A percentile compares a stretch with the other conserved stretches of the same genome.
These are phyloP conservation scores for Cerceris ruficornis DNA, from an alignment of 2,888 invertebrate species.

Conservation along the genomic window DNA sequence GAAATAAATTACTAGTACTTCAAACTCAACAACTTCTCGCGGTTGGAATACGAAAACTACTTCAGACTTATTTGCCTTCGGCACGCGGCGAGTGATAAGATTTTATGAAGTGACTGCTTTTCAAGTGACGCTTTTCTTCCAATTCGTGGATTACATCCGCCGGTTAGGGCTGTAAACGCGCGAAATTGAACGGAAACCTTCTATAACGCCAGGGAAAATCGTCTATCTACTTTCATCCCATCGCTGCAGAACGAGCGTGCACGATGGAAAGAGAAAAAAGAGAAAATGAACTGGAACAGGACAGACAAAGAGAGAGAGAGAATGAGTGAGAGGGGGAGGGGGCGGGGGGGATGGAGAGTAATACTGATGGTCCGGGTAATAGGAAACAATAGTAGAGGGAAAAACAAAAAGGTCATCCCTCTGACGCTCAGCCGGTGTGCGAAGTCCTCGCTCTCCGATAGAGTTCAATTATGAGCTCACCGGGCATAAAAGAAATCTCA, in stretches of 20 bases:
- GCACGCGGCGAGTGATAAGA: conserved; percentile 54
- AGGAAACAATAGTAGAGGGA: conserved; percentile 78
- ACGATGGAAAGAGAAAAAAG: background rate
- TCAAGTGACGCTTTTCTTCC: conserved; percentile 53
- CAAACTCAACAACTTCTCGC: background rate
- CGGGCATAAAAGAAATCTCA: conserved; percentile 81
- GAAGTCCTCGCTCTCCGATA: conserved; percentile 73
- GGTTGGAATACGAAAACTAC: conserved; percentile 18
- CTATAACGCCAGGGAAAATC: conserved; percentile 66
- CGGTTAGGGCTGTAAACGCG: conserved; percentile 52
- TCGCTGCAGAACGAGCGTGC: conserved; percentile 5
- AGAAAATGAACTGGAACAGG: conserved; percentile 29
- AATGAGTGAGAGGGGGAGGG: conserved; percentile 30
- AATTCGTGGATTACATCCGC: conserved; percentile 61
- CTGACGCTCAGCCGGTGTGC: conserved; percentile 43
- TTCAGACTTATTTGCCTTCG: conserved; percentile 20
- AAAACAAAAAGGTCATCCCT: conserved; percentile 79
- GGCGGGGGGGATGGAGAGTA: conserved; percentile 51
- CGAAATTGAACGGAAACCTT: conserved; percentile 76
- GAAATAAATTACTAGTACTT: background rate
- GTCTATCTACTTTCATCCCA: conserved; percentile 51
- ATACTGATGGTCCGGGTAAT: conserved; percentile 70
- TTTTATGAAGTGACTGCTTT: conserved; percentile 61
- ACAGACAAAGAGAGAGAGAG: conserved; percentile 10
- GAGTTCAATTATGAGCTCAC: conserved; percentile 80